These are phyloP conservation scores for Collichthys lucidus DNA, from an alignment of 2,113 vertebrate species.

Conservation along the genomic window DNA sequence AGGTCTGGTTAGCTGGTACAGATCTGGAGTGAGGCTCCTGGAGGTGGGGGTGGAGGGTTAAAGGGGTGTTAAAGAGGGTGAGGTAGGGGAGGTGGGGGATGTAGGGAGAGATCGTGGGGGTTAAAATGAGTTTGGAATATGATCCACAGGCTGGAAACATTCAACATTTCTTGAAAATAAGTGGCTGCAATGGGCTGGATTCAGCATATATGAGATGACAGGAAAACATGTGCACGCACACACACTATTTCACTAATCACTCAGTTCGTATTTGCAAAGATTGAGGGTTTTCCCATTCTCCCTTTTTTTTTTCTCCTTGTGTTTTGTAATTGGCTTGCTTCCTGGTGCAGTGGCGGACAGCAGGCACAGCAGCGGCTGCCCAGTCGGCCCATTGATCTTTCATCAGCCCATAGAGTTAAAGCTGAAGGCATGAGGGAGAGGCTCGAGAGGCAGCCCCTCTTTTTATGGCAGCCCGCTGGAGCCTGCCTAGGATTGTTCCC, in stretches of 20 bases:
- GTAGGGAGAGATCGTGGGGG: slow-evolving; percentile 39
- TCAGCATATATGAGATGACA: slow-evolving; percentile 37
- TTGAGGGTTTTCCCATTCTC: slow-evolving; percentile 55
- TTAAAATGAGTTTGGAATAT: slow-evolving; percentile 67
- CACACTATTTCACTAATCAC: slow-evolving; percentile 45
- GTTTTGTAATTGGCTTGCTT: slow-evolving; percentile 78
- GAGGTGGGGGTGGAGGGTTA: slow-evolving; percentile 44
- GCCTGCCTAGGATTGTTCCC: slow-evolving; percentile 83
- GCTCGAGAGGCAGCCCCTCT: slow-evolving; percentile 67
- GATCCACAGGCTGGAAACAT: slow-evolving; percentile 65
- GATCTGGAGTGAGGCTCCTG: slow-evolving; percentile 56
- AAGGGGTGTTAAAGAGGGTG: slow-evolving; percentile 69
- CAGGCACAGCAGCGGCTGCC: slow-evolving; percentile 71
- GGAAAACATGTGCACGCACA: slow-evolving; percentile 23
- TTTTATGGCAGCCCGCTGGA: slow-evolving; percentile 82
- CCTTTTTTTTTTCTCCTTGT: slow-evolving; percentile 48
- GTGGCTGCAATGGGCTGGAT: neutral
- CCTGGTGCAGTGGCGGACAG: slow-evolving; percentile 74
- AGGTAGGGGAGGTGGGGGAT: slow-evolving; percentile 43
- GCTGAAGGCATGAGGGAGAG: slow-evolving; percentile 73
- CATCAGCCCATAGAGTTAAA: slow-evolving; percentile 77
- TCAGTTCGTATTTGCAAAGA: slow-evolving; percentile 56
- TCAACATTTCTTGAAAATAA: slow-evolving; percentile 57
- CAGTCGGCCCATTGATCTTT: slow-evolving; percentile 82
- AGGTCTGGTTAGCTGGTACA: slow-evolving; percentile 62